Evolutionary conservation across 2,113 vertebrate species (phyloP).

Genomic region (Camelus bactrianus): DNA sequence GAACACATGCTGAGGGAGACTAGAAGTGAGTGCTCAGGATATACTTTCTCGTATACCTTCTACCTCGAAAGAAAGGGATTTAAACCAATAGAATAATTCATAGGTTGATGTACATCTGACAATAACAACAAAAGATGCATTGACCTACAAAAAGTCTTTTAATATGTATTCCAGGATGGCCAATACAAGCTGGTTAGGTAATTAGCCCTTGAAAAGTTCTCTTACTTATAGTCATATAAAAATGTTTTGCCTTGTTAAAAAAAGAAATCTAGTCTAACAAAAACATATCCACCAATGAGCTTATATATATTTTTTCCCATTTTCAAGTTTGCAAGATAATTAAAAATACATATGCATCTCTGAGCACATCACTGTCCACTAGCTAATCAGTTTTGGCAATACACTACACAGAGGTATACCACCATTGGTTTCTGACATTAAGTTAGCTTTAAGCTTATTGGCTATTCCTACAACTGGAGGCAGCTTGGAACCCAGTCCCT

Average conservation of each 20-base stretch:
- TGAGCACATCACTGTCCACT: slow-evolving; percentile 61
- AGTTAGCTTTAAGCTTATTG: slow-evolving; percentile 94
- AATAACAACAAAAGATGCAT: slow-evolving; percentile 66
- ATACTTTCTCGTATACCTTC: background rate
- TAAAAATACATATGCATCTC: slow-evolving; percentile 66
- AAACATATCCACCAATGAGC: slow-evolving; percentile 81
- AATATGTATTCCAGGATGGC: slow-evolving; percentile 73
- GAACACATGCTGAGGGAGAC: background rate
- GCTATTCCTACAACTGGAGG: slow-evolving; percentile 89
- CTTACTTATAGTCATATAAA: slow-evolving; percentile 76
- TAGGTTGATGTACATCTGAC: background rate
- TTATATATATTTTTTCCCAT: slow-evolving; percentile 60
- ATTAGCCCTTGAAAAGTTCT: slow-evolving; percentile 87
- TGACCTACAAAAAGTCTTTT: slow-evolving; percentile 79
- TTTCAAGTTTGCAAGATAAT: slow-evolving; percentile 57
- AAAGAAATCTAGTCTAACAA: slow-evolving; percentile 74
- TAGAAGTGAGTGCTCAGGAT: background rate
- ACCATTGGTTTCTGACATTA: slow-evolving; percentile 91
- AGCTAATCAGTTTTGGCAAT: slow-evolving; percentile 97
- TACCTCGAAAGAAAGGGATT: background rate
- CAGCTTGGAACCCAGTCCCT: slow-evolving; percentile 92
- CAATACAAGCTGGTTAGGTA: slow-evolving; percentile 78
- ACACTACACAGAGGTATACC: slow-evolving; percentile 95
- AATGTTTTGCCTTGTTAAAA: slow-evolving; percentile 77
- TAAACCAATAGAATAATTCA: background rate